Base-by-base conservation (phyloP, 2,113 vertebrate species). In the Pterocles gutturalis region DNA sequence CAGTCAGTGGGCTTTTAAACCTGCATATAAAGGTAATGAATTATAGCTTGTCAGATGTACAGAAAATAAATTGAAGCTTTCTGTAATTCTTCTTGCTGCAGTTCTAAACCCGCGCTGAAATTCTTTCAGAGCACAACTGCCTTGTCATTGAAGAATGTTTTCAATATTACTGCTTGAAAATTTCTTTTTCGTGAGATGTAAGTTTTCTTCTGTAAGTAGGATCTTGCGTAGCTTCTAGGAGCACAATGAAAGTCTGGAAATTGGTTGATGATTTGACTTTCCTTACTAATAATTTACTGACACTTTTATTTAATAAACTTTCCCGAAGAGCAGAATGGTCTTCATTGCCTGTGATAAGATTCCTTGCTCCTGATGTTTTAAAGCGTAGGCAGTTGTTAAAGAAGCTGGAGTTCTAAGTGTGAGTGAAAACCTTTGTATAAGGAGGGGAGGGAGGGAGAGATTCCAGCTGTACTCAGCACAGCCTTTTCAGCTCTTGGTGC, bases 381-480 rank as follows among this genome's bases (percentile, higher is more conserved):
- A 69, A 45, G 16, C 13, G 10, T 17, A 21, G 67, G 29, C 28
- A 76, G 28, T 28, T 41, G 43, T 66, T 64, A 36, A 82, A n/a
- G 57, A 76, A 73, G 19, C 11, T 83, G 28, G 6, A 43, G 22
- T 51, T 76, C 11, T 17, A 17, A 28, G 48, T 15, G 36, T 65
- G 8, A 36, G n/a, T 61, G 53, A 45, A 67, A 83, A 48, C 28
- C 21, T 66, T n/a, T 46, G 5, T 49, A 2, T 13, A 4, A 78
- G 75, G 54, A 38, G 38, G 38, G 10, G 46, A 43, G 41, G 10
- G 46, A 43, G 41, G 17, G 13, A 8, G 14, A 10, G 29, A 29
- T 20, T 22, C 25, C 60, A 85, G 2, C 57, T 0, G 2, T 38
- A 2, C 10, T 46, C 26, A 61, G 83, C 20, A 12, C 10, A 51